These are phyloP conservation scores for Oedothorax gibbosus DNA, from an alignment of 1,140 invertebrate genomes.

Conservation along the genomic window DNA sequence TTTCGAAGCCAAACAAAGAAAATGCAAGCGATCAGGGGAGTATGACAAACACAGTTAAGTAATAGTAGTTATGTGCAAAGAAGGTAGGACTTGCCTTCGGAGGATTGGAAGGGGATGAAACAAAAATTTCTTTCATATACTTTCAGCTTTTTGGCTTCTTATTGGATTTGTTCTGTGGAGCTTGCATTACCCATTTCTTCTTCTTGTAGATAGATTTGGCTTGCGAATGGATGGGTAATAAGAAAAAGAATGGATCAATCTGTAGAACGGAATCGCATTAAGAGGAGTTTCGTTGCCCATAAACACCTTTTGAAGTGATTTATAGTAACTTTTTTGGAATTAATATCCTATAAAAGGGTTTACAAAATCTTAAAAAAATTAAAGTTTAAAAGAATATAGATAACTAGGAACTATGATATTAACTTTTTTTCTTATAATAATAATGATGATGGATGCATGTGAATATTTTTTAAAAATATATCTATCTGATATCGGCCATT, in stretches of 20 bases:
- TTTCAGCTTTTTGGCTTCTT: slow-evolving; percentile 35
- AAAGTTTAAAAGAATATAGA: no score
- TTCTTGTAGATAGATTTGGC: not conserved
- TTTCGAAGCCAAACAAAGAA: slow-evolving; percentile 55
- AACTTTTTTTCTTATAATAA: no score
- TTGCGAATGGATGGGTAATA: not conserved
- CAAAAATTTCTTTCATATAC: slow-evolving; percentile 43
- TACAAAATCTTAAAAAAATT: no score
- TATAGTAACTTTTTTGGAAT: no score
- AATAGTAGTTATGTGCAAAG: slow-evolving; percentile 59
- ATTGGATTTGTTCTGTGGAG: slow-evolving; percentile 42
- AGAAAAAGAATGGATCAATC: not conserved
- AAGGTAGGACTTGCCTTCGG: not conserved
- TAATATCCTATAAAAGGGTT: no score
- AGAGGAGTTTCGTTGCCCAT: not conserved
- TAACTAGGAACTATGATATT: no score
- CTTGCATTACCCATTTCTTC: slow-evolving; percentile 30
- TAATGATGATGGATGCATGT: no score
- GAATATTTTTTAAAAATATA: no score
- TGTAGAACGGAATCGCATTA: no score
- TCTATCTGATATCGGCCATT: no score
- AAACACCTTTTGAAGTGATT: not conserved
- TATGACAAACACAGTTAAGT: slow-evolving; percentile 61
- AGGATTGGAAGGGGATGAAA: not conserved
- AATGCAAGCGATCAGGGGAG: slow-evolving; percentile 48